Conservation (phyloP, 92 coral and sea anemone species). For the Epizoanthus stellaris region DNA sequence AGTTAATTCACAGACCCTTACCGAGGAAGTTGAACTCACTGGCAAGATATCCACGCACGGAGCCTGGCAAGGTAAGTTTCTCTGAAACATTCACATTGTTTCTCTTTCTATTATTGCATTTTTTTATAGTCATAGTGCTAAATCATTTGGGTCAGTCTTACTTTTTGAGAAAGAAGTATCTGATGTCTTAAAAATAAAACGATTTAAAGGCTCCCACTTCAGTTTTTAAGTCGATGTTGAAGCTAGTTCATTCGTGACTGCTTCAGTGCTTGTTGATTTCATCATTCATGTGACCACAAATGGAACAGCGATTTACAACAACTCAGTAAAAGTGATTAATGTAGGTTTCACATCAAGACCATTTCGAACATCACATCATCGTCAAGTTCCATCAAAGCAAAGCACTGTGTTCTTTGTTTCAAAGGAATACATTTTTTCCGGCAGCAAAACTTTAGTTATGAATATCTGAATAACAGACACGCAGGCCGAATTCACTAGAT, state of each 20-base stretch:
- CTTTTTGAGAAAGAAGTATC: not conserved
- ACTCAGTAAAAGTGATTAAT: not conserved
- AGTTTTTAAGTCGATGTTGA: not conserved
- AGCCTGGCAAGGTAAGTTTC: not conserved
- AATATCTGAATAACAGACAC: not conserved
- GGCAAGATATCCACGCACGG: not conserved
- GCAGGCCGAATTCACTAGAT: not conserved
- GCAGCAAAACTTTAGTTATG: not conserved
- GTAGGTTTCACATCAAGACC: not conserved
- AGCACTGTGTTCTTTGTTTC: not conserved
- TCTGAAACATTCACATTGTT: not conserved
- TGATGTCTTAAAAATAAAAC: not conserved
- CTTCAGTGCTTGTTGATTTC: not conserved
- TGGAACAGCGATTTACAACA: not conserved
- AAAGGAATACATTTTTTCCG: not conserved
- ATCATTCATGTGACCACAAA: constrained; percentile 5
- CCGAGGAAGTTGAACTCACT: not conserved
- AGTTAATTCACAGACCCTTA: not conserved
- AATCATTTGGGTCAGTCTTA: not conserved
- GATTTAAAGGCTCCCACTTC: not conserved
- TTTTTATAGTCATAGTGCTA: not conserved
- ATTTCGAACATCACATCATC: not conserved
- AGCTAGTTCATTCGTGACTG: constrained; percentile 4
- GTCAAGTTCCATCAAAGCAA: not conserved
- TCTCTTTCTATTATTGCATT: not conserved